Evolutionary conservation across 1,140 invertebrate species (phyloP).

Genomic region (Notospermus geniculatus): DNA sequence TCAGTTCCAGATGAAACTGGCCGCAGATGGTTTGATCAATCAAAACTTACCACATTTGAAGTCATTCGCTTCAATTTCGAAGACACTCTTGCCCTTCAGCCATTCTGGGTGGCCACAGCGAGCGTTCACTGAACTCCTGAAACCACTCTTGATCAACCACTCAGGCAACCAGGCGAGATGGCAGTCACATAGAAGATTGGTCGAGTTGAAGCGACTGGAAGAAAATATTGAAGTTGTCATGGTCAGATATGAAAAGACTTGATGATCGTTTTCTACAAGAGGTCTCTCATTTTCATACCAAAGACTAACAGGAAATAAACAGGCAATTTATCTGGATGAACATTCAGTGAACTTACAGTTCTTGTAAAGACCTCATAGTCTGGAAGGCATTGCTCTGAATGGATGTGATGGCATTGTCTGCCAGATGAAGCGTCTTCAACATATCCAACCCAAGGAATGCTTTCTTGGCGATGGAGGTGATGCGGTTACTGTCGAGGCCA

Average conservation of each 20-base stretch:
- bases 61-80: conserved; percentile 66
- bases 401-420: conserved; percentile 76
- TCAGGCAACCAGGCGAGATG: conserved; percentile 74
- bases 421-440: conserved; percentile 72
- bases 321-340: too few relatives aligned
- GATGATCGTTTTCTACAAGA: too few relatives aligned
- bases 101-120: conserved; percentile 76
- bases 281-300: too few relatives aligned
- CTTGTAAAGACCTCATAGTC: conserved; percentile 38
- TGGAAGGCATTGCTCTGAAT: conserved; percentile 78
- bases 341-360: conserved; percentile 53
- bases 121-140: conserved; percentile 58
- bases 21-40: too few relatives aligned
- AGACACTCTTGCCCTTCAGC: conserved; percentile 67
- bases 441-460: conserved; percentile 75
- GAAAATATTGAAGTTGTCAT: conserved; percentile 20
- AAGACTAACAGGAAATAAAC: too few relatives aligned
- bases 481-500: conserved; percentile 74
- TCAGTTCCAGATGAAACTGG: too few relatives aligned
- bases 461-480: conserved; percentile 81
- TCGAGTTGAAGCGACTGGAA: conserved; percentile 66
- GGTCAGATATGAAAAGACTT: too few relatives aligned
- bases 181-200: conserved; percentile 80
- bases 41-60: conserved; percentile 74
- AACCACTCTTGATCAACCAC: conserved; percentile 63